phyloP scores from a whole-genome alignment of 30 jellyfish, hydroid and myxozoan species.

The Hydractinia echinata region DNA sequence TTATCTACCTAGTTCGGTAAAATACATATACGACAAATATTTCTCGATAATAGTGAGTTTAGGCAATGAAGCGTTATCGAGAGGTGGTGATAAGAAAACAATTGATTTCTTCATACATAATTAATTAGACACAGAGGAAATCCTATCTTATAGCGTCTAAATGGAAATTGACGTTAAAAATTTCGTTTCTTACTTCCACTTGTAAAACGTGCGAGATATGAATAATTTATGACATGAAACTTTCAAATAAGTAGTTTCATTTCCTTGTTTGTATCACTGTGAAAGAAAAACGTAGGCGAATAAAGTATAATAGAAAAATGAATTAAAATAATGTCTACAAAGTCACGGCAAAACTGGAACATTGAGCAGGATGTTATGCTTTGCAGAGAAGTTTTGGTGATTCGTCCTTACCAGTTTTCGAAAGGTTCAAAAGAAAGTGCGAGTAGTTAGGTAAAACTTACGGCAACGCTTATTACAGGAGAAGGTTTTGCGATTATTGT shows the following conservation, averaged over 20 bases:
- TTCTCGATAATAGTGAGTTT: not conserved
- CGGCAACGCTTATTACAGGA: no score
- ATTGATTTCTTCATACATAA: not conserved
- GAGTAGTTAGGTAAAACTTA: no score
- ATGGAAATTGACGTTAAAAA: no score
- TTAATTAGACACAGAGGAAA: no score
- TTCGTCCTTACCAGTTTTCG: not conserved
- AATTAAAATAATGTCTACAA: not conserved
- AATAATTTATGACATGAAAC: not conserved
- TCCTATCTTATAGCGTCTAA: no score
- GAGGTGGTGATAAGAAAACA: constrained; percentile 15
- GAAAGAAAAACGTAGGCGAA: not conserved
- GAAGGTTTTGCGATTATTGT: not conserved
- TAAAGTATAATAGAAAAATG: not conserved
- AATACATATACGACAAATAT: no score
- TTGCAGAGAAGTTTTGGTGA: constrained; percentile 7
- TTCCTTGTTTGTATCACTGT: not conserved
- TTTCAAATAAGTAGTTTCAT: not conserved
- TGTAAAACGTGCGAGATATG: no score
- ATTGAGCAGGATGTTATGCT: constrained; percentile 17
- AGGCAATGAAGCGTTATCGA: constrained; percentile 9
- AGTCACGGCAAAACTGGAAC: constrained; percentile 12
- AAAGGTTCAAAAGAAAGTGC: no score
- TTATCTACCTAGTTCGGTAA: no score
- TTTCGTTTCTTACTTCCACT: no score